phyloP scores from a whole-genome alignment of 2,113 vertebrate species.

The Bos taurus region DNA sequence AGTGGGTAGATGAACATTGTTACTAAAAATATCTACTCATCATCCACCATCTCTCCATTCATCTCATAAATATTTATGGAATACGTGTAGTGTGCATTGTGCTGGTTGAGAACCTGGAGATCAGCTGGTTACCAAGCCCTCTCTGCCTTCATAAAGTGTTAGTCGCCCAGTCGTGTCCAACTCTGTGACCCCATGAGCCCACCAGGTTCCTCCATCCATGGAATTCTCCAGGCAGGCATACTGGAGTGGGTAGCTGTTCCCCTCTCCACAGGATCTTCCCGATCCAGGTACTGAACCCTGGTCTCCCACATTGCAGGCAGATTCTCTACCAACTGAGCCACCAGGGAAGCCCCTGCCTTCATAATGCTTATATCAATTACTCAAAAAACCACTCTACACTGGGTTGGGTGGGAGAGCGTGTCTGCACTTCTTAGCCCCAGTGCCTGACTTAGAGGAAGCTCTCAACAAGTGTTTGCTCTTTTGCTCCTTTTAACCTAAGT shows the following conservation, averaged over 20 bases:
- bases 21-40: neutral
- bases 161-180: neutral
- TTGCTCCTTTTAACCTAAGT: neutral
- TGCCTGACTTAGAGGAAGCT: neutral
- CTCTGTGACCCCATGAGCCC: neutral
- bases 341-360: neutral
- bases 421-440: neutral
- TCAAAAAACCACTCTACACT: neutral
- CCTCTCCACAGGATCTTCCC: neutral
- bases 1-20: neutral
- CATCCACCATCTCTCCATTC: neutral
- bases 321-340: neutral
- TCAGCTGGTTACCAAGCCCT: neutral
- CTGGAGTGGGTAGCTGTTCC: neutral
- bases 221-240: neutral
- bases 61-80: neutral
- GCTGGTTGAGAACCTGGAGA: neutral
- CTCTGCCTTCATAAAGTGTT: neutral
- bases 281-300: neutral
- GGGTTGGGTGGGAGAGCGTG: neutral
- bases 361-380: neutral
- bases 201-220: neutral
- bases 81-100: neutral
- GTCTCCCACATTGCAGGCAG: neutral
- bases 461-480: neutral